Base-by-base conservation (phyloP, 2,888 invertebrate species). In the Acrobasis repandana region DNA sequence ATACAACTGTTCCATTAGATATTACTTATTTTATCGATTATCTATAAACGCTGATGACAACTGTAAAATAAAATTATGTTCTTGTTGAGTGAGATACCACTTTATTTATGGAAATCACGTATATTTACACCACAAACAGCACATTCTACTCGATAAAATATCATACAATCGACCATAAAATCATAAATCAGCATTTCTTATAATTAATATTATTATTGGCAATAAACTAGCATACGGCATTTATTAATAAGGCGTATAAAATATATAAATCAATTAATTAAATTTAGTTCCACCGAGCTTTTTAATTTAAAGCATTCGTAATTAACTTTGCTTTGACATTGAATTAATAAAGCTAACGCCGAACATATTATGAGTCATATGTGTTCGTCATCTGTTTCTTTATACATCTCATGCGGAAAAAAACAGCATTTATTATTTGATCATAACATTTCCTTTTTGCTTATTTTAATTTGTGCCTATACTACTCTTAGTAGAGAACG, bases 261-360 rank as follows among this genome's bases (percentile, higher is more conserved):
- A 69, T 72, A 68, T 67, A 69, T 62, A 65, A 71, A 67, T 67
- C 68, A 68, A 80, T 82, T 69, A 72, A 75, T 75, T 71, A 63
- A 59, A 63, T 67, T 79, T 76, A 65, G 79, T 76, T 79, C 72
- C 76, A 70, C 73, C 46, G 58, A 60, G 59, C 62, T 70, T 67
- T 58, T 72, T 69, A 61, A 64, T 63, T 62, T 56, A 54, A 58
- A 58, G 56, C 63, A 63, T 65, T 38, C 11, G 65, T 68, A 67
- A 67, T 65, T 68, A 65, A 67, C 67, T 63, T 65, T 64, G 61
- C 33, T 46, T 64, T 67, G 65, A 67, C 66, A 67, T 66, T 62
- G 58, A 61, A 63, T 67, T 64, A 64, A 63, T 61, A 61, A 63
- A 58, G 15, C 46, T 51, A 47, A 60, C 20, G 18, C 33, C 46